A percentile compares a stretch with the other conserved stretches of the same genome.
phyloP scores from a whole-genome alignment of 2,797 vertebrate species.

The Characodon lateralis region DNA sequence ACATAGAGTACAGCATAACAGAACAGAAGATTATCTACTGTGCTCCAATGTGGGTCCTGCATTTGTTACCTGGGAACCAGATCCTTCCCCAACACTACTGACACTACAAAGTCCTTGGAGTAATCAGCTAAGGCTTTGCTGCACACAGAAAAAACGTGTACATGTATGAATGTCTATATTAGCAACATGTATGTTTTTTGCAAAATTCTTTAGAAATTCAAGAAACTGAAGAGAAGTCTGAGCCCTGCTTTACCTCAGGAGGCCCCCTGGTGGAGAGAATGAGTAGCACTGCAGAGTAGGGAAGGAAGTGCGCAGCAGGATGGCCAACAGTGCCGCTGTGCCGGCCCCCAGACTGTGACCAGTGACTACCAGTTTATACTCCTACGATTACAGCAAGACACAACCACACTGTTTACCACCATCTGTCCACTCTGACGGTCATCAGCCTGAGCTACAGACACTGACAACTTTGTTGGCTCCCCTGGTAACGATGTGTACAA shows the following conservation, averaged over 20 bases:
- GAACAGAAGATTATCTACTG: neutral
- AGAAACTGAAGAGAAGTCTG: neutral
- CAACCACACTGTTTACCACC: conserved; percentile 1
- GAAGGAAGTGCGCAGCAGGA: conserved; percentile 85
- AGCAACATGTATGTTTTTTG: neutral
- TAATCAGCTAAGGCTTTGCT: conserved; percentile 94
- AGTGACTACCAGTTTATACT: conserved; percentile 91
- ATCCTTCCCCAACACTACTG: conserved; percentile 93
- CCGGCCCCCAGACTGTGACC: conserved; percentile 97
- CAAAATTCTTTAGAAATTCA: neutral
- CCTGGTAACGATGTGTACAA: neutral
- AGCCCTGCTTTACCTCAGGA: conserved; percentile 85
- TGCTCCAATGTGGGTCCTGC: neutral
- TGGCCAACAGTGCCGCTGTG: conserved; percentile 86
- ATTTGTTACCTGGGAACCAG: conserved; percentile 90
- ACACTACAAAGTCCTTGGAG: conserved; percentile 90
- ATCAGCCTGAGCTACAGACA: neutral
- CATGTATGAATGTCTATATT: neutral
- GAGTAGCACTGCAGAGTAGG: conserved; percentile 88
- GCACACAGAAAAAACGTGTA: conserved; percentile 15
- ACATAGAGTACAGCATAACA: neutral
- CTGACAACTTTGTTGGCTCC: neutral
- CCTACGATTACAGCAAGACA: conserved; percentile 73
- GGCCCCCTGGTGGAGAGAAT: conserved; percentile 95
- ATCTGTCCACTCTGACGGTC: too few relatives aligned